A percentile compares a stretch with the other conserved stretches of the same genome.
These are phyloP conservation scores for Merops nubicus DNA, from an alignment of 2,113 vertebrate species.

Conservation along the genomic window DNA sequence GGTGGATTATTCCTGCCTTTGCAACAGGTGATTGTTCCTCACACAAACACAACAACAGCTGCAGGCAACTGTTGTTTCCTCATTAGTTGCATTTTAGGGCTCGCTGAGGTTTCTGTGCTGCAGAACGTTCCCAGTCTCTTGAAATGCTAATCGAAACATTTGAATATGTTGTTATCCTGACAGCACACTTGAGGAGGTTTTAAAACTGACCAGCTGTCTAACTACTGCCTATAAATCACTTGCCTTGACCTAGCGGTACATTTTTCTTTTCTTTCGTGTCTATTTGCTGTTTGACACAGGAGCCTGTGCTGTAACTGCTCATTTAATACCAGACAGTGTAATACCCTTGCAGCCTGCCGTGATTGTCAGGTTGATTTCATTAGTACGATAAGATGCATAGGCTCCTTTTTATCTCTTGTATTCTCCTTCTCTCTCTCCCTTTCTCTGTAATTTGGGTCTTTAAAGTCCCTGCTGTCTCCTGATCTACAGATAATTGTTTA, in stretches of 20 bases:
- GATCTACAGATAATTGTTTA: slow-evolving; percentile 90
- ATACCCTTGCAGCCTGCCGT: slow-evolving; percentile 70
- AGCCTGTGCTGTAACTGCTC: slow-evolving; percentile 73
- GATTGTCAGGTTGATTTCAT: slow-evolving; percentile 84
- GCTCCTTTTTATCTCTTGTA: slow-evolving; percentile 81
- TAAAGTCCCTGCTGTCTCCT: slow-evolving; percentile 87
- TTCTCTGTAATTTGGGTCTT: slow-evolving; percentile 84
- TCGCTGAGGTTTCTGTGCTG: background rate
- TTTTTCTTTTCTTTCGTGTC: slow-evolving; percentile 63
- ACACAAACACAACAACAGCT: background rate
- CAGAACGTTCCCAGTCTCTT: background rate
- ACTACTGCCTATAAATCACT: slow-evolving; percentile 43
- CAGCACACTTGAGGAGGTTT: slow-evolving; percentile 17
- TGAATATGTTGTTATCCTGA: slow-evolving; percentile 55
- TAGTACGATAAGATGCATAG: slow-evolving; percentile 82
- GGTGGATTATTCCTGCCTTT: background rate
- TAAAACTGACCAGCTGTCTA: slow-evolving; percentile 19
- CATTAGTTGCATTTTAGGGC: slow-evolving; percentile 30
- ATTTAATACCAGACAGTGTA: slow-evolving; percentile 74
- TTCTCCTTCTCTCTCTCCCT: slow-evolving; percentile 74
- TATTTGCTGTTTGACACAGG: slow-evolving; percentile 71
- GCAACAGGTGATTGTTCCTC: slow-evolving; percentile 5
- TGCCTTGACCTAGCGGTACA: slow-evolving; percentile 16
- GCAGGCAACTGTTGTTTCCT: slow-evolving; percentile 18
- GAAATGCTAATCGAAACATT: slow-evolving; percentile 45